Percentiles rank a stretch among this genome's conserved stretches.
Conservation (phyloP, 1,140 invertebrate genomes). For the Mycetomoellerius zeteki region DNA sequence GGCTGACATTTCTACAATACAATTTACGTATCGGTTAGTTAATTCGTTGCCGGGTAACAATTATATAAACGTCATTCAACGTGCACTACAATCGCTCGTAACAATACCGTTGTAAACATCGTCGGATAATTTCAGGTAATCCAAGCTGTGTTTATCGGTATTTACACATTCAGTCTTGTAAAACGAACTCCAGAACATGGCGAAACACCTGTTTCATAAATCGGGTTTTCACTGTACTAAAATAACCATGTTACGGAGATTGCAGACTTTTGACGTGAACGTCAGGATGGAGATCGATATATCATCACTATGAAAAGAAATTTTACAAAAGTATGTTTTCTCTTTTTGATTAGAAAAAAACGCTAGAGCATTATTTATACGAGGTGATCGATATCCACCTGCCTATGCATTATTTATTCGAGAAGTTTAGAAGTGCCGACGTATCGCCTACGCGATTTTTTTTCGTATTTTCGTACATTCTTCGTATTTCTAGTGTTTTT, state of each 20-base stretch:
- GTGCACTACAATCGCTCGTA: not conserved
- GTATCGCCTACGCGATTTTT: not conserved
- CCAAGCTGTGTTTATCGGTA: constrained; percentile 12
- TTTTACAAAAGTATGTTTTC: not conserved
- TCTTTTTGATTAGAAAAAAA: not conserved
- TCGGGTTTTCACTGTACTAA: not conserved
- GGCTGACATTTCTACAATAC: constrained; percentile 38
- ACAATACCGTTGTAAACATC: constrained; percentile 41
- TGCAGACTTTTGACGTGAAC: not conserved
- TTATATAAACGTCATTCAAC: constrained; percentile 46
- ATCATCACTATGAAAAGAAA: not conserved
- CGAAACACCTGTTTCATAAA: constrained; percentile 23
- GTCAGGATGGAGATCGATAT: not conserved
- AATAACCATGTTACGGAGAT: not conserved
- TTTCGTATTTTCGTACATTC: not conserved
- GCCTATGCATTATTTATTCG: not conserved
- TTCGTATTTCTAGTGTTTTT: not conserved
- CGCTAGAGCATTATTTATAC: not conserved
- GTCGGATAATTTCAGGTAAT: constrained; percentile 40
- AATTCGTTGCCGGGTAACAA: constrained; percentile 52
- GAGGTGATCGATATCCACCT: not conserved
- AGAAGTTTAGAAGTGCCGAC: not conserved
- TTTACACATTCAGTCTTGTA: constrained; percentile 13
- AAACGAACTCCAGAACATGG: not conserved
- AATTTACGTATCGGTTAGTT: constrained; percentile 62